A percentile compares a stretch with the other conserved stretches of the same genome.
Conservation (phyloP, 1,140 invertebrate genomes). For the Diachasma alloeum region DNA sequence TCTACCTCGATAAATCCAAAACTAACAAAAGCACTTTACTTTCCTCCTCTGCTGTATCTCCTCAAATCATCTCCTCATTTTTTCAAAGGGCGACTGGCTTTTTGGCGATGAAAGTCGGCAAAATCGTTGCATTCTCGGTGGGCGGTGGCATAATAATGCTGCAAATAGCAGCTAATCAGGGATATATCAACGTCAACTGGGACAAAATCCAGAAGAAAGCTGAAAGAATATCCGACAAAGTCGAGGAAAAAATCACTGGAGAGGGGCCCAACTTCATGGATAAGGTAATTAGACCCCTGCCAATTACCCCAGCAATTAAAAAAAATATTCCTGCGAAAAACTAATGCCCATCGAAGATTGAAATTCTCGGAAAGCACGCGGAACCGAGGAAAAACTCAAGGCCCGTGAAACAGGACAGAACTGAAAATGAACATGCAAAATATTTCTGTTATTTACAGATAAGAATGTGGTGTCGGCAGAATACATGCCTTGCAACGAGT, state of each 20-base stretch:
- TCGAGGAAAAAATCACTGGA: conserved; percentile 78
- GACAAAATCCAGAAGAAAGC: conserved; percentile 82
- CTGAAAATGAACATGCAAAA: neutral
- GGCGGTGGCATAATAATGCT: conserved; percentile 89
- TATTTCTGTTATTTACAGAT: conserved; percentile 67
- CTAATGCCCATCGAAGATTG: no score
- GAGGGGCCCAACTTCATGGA: conserved; percentile 77
- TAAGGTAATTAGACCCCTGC: conserved; percentile 70
- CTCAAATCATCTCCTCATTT: neutral
- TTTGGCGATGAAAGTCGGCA: conserved; percentile 90
- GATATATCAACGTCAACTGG: conserved; percentile 94
- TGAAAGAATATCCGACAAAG: conserved; percentile 82
- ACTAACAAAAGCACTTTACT: neutral
- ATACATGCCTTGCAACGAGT: conserved; percentile 80
- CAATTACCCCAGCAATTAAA: neutral
- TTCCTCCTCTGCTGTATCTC: neutral
- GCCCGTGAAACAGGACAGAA: neutral
- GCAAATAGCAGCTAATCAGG: conserved; percentile 89
- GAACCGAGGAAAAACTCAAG: neutral
- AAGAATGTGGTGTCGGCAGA: conserved; percentile 75
- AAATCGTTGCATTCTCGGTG: conserved; percentile 85
- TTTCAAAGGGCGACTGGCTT: conserved; percentile 83
- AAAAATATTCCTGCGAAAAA: no score
- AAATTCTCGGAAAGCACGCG: no score
- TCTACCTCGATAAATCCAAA: no score